phyloP scores from a whole-genome alignment of 2,113 vertebrate genomes.

The Oxyruncus cristatus region DNA sequence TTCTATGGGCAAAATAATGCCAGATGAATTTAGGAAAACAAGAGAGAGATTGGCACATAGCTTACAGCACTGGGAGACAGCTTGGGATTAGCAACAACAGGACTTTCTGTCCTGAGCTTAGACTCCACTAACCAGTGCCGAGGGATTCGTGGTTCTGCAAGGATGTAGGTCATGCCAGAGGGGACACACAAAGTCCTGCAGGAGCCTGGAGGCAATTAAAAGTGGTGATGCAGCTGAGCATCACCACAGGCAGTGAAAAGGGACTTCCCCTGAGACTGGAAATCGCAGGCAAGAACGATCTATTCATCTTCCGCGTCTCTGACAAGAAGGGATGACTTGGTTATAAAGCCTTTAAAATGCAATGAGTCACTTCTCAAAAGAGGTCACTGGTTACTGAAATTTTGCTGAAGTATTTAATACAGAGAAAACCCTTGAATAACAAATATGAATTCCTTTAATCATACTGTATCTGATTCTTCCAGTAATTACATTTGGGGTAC shows the following conservation, averaged over 20 bases:
- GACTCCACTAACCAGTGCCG: neutral
- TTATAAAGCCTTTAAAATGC: constrained; percentile 32
- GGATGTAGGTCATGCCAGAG: constrained; percentile 52
- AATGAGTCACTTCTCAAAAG: constrained; percentile 25
- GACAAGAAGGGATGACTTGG: constrained; percentile 8
- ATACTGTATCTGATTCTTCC: neutral
- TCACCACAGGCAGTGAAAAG: constrained; percentile 9
- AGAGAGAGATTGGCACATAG: neutral
- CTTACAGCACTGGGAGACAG: neutral
- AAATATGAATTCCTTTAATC: neutral
- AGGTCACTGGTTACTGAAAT: neutral
- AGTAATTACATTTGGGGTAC: neutral
- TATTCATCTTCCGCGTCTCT: constrained; percentile 8
- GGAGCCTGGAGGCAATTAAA: constrained; percentile 49
- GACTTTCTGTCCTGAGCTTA: neutral
- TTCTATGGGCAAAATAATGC: neutral
- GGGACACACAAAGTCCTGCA: constrained; percentile 33
- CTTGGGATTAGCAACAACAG: neutral
- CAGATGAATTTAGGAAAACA: neutral
- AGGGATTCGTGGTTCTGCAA: neutral
- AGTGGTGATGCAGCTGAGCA: neutral
- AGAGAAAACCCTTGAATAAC: neutral
- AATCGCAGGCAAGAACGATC: neutral
- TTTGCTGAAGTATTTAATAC: neutral
- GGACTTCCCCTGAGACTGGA: neutral